Base-by-base conservation (phyloP, 2,888 invertebrate species). In the Drosophila peninsularis region DNA sequence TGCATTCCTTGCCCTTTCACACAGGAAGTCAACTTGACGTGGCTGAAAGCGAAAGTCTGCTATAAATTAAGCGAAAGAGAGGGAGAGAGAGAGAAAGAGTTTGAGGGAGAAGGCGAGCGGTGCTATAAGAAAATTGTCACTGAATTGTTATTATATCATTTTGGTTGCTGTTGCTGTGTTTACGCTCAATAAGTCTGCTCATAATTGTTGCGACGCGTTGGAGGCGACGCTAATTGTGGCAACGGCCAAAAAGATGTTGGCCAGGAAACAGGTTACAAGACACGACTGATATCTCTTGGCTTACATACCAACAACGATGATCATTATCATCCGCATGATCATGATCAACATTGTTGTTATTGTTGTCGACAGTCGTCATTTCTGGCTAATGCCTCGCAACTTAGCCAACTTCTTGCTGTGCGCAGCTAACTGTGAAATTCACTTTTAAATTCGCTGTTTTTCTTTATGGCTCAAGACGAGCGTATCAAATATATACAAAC, bases 361-460 rank as follows among this genome's bases (percentile, higher is more conserved):
- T 57, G 11, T 19, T 49, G n/a, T 27, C 53, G 21, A 36, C 56
- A 36, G 41, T 50, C 52, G 55, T 62, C 47, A 73, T 67, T 63
- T 69, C 52, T 78, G 56, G 62, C 71, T 79, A 71, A 79, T 75
- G 71, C 62, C 41, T 67, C 56, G 56, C 80, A 71, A 75, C 75
- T 67, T 71, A 57, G 71, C 71, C 67, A 79, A 75, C 73, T 80
- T 71, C 58, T 74, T 27, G 41, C 36, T 37, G 45, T 77, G 79
- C 65, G 64, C 80, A 80, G 70, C 79, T 72, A 56, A 82, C 79
- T 80, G 82, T 80, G 62, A 80, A 80, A 79, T 79, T 80, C 67
- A 78, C 71, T 74, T 78, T 79, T 75, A 60, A 66, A 58, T 69
- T 75, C 61, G 36, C 63, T 72, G 49, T 27, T 41, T 21, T 65